Percentiles rank a stretch among this genome's conserved stretches.
These are phyloP conservation scores for Plemyria rubiginata DNA, from an alignment of 2,888 invertebrate species.

Conservation along the genomic window DNA sequence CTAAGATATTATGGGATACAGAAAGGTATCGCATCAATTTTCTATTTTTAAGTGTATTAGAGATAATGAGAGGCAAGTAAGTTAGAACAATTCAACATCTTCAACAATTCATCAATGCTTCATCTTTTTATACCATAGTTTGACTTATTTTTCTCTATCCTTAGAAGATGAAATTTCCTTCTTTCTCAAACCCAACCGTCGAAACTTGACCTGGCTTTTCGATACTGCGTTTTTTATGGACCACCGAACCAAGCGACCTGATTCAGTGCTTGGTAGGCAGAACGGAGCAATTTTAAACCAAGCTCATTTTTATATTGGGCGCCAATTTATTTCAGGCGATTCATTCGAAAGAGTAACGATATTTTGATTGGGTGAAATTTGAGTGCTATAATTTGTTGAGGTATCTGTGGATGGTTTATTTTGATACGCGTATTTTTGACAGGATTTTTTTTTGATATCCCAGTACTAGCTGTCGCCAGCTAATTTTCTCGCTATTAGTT, in stretches of 20 bases:
- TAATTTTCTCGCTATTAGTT: too few relatives aligned
- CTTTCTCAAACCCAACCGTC: constrained; percentile 25
- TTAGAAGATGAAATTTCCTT: background rate
- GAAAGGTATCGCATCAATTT: too few relatives aligned
- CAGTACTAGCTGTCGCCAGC: too few relatives aligned
- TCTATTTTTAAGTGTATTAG: too few relatives aligned
- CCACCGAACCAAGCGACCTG: constrained; percentile 34
- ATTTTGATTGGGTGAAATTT: constrained; percentile 42
- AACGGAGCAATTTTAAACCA: constrained; percentile 58
- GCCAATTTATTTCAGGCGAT: constrained; percentile 53
- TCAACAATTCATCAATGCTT: too few relatives aligned
- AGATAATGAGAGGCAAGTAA: too few relatives aligned
- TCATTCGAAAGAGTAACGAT: constrained; percentile 44
- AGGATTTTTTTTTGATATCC: background rate
- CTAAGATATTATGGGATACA: too few relatives aligned
- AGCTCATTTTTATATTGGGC: constrained; percentile 49
- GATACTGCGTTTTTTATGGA: constrained; percentile 54
- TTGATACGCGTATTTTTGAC: constrained; percentile 4
- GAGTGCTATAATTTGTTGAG: constrained; percentile 30
- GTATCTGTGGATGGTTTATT: constrained; percentile 5
- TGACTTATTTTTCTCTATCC: too few relatives aligned
- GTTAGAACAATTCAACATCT: too few relatives aligned
- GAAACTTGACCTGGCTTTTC: constrained; percentile 57
- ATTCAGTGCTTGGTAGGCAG: constrained; percentile 54
- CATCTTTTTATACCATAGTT: too few relatives aligned